Base-by-base conservation (phyloP, 2,797 vertebrate species). In the Ambastaia sidthimunki region DNA sequence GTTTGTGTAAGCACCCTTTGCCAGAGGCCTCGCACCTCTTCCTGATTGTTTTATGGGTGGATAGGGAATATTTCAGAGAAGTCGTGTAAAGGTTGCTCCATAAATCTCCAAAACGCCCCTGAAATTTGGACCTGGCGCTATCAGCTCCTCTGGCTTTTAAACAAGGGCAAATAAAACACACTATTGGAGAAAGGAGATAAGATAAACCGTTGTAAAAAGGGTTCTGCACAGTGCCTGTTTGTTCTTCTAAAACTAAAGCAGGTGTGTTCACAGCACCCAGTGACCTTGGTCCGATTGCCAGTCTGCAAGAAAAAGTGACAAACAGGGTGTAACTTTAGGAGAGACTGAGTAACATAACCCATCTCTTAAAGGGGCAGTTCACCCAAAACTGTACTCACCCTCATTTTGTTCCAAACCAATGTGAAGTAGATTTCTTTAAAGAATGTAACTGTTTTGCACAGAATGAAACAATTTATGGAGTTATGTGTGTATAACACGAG, bases 101-200 rank as follows among this genome's bases (percentile, higher is more conserved):
- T 93, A 93, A 93, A 94, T 88, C 82, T 90, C 88, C 85, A 85
- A 91, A 92, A 90, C 18, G 80, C 74, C 82, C 84, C 86, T 92
- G 91, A 91, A 88, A 90, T 90, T 89, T 91, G 90, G 88, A 91
- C 90, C 86, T 21, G 0, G 70, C 2, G 77, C 88, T 91, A 90
- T 92, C 89, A 84, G 66, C 37, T 55, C 76, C 71, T 80, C 74
- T 34, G 78, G 54, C 59, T 65, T 86, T 83, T 83, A 84, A 70
- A 34, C 74, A 74, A 78, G 74, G 50, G 72, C 28, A 65, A 81
- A 80, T 80, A 72, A 78, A 83, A 72, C 80, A 72, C 76, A 63
- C 9, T 66, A 73, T 78, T 48, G 41, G 71, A 59, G 21, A 16
- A 78, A 7, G 9, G n/a, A 80, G 88, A 89, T 90, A 88, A 90